A percentile compares a stretch with the other conserved stretches of the same genome.
Conservation (phyloP, 1,140 invertebrate species). For the Drosophila arizonae region DNA sequence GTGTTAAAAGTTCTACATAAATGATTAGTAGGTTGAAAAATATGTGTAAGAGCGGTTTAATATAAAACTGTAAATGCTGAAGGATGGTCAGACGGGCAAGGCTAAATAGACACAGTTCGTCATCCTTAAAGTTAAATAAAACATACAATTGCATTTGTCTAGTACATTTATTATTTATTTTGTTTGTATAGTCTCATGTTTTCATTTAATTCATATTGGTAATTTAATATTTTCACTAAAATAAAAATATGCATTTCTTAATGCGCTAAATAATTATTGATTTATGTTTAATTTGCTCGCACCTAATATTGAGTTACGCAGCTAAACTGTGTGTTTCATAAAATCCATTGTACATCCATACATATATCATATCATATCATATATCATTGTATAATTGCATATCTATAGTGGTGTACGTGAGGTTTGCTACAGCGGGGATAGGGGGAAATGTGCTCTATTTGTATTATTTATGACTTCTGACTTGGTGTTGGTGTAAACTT, state of each 20-base stretch:
- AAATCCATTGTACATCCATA: slow-evolving; percentile 53
- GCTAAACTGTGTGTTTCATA: slow-evolving; percentile 50
- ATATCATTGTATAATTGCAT: slow-evolving; percentile 60
- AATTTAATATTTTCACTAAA: slow-evolving; percentile 72
- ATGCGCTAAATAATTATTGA: slow-evolving; percentile 26
- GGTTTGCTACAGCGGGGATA: neutral
- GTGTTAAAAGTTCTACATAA: no score
- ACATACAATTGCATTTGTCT: slow-evolving; percentile 35
- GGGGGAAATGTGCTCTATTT: neutral
- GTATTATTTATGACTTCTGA: slow-evolving; percentile 10
- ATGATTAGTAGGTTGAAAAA: no score
- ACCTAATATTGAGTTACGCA: slow-evolving; percentile 33
- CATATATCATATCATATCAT: slow-evolving; percentile 29
- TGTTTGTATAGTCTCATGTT: slow-evolving; percentile 72
- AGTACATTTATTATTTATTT: slow-evolving; percentile 67
- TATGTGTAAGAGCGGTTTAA: no score
- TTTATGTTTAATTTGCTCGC: slow-evolving; percentile 34
- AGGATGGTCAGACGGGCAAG: no score
- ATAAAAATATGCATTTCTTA: slow-evolving; percentile 71
- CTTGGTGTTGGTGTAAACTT: slow-evolving; percentile 42
- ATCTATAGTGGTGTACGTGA: slow-evolving; percentile 42
- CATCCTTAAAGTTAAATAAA: neutral
- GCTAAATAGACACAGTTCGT: no score
- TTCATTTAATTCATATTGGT: slow-evolving; percentile 62
- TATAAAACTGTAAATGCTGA: no score